Base-by-base conservation (phyloP, 2,113 vertebrate species). In the Microcebus ravelobensis region DNA sequence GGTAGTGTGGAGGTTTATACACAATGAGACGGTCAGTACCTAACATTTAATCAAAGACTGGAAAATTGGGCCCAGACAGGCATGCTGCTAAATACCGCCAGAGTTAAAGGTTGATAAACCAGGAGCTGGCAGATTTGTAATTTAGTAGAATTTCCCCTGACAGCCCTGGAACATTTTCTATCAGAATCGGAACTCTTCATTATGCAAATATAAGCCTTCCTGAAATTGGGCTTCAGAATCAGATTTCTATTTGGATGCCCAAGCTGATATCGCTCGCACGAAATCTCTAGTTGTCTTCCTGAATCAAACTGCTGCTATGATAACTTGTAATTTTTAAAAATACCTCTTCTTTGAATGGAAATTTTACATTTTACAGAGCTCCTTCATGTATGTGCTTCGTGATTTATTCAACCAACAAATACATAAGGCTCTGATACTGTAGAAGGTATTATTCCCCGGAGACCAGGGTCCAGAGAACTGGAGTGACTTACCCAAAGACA, bases 81-180 rank as follows among this genome's bases (percentile, higher is more conserved):
- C 83, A 6, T n/a, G 15, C 86, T 90, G 48, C 95, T 96, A 96
- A 98, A 95, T 95, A 96, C 55, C 91, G 90, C 93, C 91, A 96
- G 95, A 97, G 89, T 59, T 77, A 94, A 96, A 94, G 95, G 82
- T 84, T 97, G 97, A 91, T 96, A 96, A 96, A 85, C 70, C 39
- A 23, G 81, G 91, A 97, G 81, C 45, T 96, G 93, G 55, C 80
- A 96, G 95, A 90, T 34, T 92, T 93, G 95, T 57, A 87, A 89
- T 98, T 97, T 96, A 96, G 96, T 89, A 93, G 93, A 94, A 97
- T 97, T 94, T 98, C 76, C 91, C 91, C 83, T 9, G 52, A 88
- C 94, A 96, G 94, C 95, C 86, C 89, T 39, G 65, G 0, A 97
- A 71, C 80, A 71, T 96, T 97, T 95, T 91, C 92, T 67, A 77